phyloP scores from a whole-genome alignment of 2,113 vertebrate genomes.

The Porphyrio hochstetteri region DNA sequence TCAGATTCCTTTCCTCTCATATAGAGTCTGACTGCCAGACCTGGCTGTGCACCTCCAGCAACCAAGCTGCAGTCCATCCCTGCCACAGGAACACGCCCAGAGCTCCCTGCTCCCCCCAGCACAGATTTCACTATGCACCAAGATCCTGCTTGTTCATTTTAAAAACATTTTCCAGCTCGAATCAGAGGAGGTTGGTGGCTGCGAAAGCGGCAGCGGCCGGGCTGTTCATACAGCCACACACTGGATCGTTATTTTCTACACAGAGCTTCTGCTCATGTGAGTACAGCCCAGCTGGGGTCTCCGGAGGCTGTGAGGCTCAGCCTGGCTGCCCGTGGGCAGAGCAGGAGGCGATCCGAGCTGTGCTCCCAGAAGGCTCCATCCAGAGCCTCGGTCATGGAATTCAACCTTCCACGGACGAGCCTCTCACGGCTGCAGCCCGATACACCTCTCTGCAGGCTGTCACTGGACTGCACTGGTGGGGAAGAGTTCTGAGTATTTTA shows the following conservation, averaged over 20 bases:
- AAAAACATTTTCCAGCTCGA: background rate
- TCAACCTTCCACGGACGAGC: fast-evolving
- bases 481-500: background rate
- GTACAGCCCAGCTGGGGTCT: background rate
- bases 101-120: background rate
- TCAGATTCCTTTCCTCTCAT: background rate
- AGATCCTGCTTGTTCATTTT: fast-evolving
- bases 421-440: background rate
- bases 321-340: background rate
- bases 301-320: background rate
- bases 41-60: background rate
- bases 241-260: background rate
- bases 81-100: background rate
- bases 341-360: background rate
- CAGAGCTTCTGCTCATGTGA: background rate
- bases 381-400: background rate
- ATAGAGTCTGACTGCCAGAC: fast-evolving
- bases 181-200: background rate
- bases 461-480: background rate
- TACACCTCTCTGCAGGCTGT: background rate
- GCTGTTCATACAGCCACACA: background rate
- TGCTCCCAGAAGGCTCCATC: background rate
- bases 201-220: background rate
- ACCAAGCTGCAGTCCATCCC: background rate
- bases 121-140: background rate